A percentile compares a stretch with the other conserved stretches of the same genome.
Conservation (phyloP, 2,888 invertebrate species). For the Galerucella pusilla region DNA sequence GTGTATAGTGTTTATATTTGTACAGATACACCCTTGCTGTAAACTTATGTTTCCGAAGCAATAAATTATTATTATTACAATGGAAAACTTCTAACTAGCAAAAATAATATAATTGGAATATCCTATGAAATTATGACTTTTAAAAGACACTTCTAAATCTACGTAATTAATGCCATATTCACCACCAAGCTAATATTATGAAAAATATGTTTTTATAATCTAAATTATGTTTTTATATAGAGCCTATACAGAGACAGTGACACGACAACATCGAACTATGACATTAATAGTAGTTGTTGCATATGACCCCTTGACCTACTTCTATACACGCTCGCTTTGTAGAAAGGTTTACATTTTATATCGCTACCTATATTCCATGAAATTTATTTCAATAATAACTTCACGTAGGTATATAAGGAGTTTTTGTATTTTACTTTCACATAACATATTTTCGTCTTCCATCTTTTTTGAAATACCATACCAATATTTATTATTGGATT, state of each 20-base stretch:
- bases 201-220: background rate
- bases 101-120: too few species aligned
- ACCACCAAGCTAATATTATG: too few species aligned
- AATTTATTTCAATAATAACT: constrained; percentile 16
- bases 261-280: constrained; percentile 7
- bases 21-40: too few species aligned
- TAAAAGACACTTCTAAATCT: too few species aligned
- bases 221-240: background rate
- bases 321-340: constrained; percentile 12
- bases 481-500: too few species aligned
- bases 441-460: background rate
- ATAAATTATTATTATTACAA: too few species aligned
- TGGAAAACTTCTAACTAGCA: too few species aligned
- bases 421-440: background rate
- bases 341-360: constrained; percentile 8
- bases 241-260: background rate
- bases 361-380: constrained; percentile 13
- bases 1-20: too few species aligned
- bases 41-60: too few species aligned
- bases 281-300: constrained; percentile 22
- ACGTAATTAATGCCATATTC: too few species aligned
- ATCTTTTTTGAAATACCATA: too few species aligned
- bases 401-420: background rate
- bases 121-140: too few species aligned
- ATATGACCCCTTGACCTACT: constrained; percentile 24